Percentiles rank a stretch among this genome's conserved stretches.
These are phyloP conservation scores for Blastobasis adustella DNA, from an alignment of 2,888 invertebrate species.

Conservation along the genomic window DNA sequence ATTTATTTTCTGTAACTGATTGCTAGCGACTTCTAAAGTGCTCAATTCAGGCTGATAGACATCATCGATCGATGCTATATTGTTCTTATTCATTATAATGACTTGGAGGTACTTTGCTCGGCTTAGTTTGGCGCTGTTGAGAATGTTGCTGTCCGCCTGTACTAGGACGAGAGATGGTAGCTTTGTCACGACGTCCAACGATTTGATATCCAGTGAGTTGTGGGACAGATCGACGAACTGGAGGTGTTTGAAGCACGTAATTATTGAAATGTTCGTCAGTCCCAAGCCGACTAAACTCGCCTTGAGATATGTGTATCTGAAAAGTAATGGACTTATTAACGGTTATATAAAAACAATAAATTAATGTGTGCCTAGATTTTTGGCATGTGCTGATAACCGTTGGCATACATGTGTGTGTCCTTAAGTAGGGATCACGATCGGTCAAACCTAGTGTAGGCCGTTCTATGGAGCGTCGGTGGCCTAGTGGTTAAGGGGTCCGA, in stretches of 20 bases:
- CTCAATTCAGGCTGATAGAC: constrained; percentile 72
- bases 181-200: constrained; percentile 58
- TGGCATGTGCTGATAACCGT: no score
- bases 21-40: constrained; percentile 71
- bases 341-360: no score
- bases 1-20: constrained; percentile 44
- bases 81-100: constrained; percentile 70
- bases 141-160: constrained; percentile 71
- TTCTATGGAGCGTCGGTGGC: no score
- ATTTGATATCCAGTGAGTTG: constrained; percentile 62
- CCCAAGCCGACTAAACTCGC: constrained; percentile 60
- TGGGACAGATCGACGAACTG: constrained; percentile 74
- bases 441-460: no score
- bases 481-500: no score
- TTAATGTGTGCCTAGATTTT: no score
- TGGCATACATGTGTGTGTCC: no score
- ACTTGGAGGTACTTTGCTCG: constrained; percentile 76
- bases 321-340: constrained; percentile 1
- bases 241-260: constrained; percentile 69
- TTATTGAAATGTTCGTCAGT: constrained; percentile 67
- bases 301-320: constrained; percentile 76
- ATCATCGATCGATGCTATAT: constrained; percentile 62
- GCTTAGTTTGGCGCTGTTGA: constrained; percentile 62
- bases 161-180: constrained; percentile 73
- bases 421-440: no score